phyloP scores from a whole-genome alignment of 1,140 invertebrate genomes.

The Pemphigus obesinymphae region DNA sequence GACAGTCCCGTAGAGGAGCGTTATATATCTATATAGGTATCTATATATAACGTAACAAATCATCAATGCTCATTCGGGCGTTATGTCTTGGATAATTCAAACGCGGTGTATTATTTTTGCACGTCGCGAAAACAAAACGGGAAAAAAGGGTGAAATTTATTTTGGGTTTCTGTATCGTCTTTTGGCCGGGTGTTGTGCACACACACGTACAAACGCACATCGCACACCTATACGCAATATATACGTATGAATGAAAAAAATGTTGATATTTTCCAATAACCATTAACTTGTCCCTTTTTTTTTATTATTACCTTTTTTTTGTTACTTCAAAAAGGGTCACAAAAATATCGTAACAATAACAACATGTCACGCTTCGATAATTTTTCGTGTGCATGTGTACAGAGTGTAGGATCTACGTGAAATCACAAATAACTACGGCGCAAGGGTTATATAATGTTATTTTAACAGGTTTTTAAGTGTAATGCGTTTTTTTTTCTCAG shows the following conservation, averaged over 20 bases:
- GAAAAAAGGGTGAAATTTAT: conserved; percentile 37
- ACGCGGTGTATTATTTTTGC: conserved; percentile 19
- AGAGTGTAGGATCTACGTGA: neutral
- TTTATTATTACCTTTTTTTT: neutral
- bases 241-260: conserved; percentile 25
- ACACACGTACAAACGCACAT: neutral
- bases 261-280: conserved; percentile 38
- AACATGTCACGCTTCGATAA: conserved; percentile 41
- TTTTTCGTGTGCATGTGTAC: neutral
- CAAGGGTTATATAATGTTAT: conserved; percentile 35
- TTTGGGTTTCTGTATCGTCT: conserved; percentile 37
- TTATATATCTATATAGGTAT: no score
- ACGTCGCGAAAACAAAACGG: conserved; percentile 25
- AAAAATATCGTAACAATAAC: conserved; percentile 25
- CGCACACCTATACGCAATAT: neutral
- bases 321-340: neutral
- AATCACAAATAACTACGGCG: conserved; percentile 24
- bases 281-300: conserved; percentile 30
- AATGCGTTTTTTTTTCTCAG: neutral
- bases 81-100: conserved; percentile 24
- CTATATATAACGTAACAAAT: conserved; percentile 22
- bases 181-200: conserved; percentile 19
- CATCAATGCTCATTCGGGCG: conserved; percentile 36
- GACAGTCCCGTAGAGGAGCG: neutral
- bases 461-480: conserved; percentile 42